A percentile compares a stretch with the other conserved stretches of the same genome.
phyloP scores from a whole-genome alignment of 2,113 vertebrate species.

The Hydrolagus affinis region DNA sequence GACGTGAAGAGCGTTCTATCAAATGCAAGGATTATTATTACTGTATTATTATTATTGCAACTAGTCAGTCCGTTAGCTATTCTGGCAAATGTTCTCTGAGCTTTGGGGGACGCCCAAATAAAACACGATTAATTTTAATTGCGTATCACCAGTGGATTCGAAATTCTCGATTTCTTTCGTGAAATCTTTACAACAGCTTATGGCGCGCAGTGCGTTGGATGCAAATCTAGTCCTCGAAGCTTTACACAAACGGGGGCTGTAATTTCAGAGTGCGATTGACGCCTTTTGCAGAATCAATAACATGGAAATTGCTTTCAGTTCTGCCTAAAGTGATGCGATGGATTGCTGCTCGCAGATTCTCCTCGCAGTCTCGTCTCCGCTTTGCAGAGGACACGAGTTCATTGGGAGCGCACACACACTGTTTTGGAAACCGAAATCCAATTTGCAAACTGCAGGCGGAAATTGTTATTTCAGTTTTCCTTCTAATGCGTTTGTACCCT shows the following conservation, averaged over 20 bases:
- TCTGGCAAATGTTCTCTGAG: too few species aligned
- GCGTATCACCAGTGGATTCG: background rate
- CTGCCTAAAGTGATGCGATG: conserved; percentile 55
- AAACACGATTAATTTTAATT: too few species aligned
- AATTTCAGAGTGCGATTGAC: conserved; percentile 51
- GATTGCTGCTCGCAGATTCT: conserved; percentile 51
- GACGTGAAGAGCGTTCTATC: too few species aligned
- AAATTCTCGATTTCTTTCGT: background rate
- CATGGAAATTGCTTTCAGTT: conserved; percentile 62
- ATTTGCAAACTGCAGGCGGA: background rate
- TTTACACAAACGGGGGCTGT: conserved; percentile 45
- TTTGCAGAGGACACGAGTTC: conserved; percentile 38
- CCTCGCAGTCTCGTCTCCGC: conserved; percentile 38
- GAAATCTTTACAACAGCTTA: background rate
- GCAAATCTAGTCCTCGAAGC: conserved; percentile 29
- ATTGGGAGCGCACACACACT: conserved; percentile 40
- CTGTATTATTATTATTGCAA: too few species aligned
- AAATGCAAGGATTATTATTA: too few species aligned
- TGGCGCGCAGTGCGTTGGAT: background rate
- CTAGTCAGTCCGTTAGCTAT: too few species aligned
- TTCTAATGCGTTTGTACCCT: background rate
- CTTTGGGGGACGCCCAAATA: too few species aligned
- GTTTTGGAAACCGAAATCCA: conserved; percentile 36
- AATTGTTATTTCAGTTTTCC: rapidly evolving
- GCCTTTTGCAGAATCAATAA: conserved; percentile 55